phyloP scores from a whole-genome alignment of 2,113 vertebrate species.

The Pavo muticus region DNA sequence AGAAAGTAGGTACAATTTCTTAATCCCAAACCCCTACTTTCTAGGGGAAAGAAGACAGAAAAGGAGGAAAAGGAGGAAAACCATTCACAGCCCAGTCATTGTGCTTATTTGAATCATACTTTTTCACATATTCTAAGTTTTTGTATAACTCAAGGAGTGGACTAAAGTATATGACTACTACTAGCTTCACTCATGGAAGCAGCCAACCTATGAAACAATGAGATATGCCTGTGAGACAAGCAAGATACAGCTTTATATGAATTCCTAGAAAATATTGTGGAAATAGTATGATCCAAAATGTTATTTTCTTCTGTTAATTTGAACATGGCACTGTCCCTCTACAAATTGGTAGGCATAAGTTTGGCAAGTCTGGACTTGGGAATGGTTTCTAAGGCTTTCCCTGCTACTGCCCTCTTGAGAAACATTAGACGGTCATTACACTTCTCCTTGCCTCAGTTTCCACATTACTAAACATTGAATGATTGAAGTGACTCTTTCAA shows the following conservation, averaged over 20 bases:
- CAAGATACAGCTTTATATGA: background rate
- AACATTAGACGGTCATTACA: background rate
- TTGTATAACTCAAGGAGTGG: background rate
- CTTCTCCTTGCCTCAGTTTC: background rate
- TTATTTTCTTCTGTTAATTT: background rate
- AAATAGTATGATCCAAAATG: background rate
- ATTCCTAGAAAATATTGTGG: background rate
- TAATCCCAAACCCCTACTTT: background rate
- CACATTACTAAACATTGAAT: background rate
- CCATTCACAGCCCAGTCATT: background rate
- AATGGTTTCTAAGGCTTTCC: background rate
- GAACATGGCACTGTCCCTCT: background rate
- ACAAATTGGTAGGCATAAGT: background rate
- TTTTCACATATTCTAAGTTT: background rate
- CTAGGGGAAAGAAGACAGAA: background rate
- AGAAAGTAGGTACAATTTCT: slow-evolving; percentile 22
- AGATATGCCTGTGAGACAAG: background rate
- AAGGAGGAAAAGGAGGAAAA: background rate
- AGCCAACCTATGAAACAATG: background rate
- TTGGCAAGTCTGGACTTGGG: background rate
- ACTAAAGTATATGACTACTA: background rate
- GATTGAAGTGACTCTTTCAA: background rate
- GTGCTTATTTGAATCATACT: background rate
- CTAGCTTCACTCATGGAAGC: background rate
- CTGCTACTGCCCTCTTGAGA: background rate